Evolutionary conservation across 92 coral and sea anemone genomes (phyloP).

Genomic region (Porites evermanni): DNA sequence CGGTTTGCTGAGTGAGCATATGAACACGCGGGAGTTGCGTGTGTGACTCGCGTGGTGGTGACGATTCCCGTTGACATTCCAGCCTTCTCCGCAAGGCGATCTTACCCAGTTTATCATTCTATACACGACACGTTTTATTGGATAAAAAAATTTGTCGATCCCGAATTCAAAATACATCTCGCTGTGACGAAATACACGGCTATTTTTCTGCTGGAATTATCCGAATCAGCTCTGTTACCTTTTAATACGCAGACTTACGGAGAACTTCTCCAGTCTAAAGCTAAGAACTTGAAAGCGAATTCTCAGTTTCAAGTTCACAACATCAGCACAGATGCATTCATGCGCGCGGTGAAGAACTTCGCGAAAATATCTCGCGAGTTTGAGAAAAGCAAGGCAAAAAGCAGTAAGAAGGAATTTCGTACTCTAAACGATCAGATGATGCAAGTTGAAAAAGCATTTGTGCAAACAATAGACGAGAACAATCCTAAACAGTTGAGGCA

Average conservation of each 20-base stretch:
- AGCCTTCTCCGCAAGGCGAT: slow-evolving; percentile 86
- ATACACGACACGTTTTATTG: slow-evolving; percentile 81
- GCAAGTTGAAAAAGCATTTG: slow-evolving; percentile 82
- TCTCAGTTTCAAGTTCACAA: slow-evolving; percentile 38
- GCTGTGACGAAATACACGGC: slow-evolving; percentile 83
- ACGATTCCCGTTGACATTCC: slow-evolving; percentile 95
- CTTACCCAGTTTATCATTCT: slow-evolving; percentile 93
- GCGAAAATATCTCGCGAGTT: slow-evolving; percentile 55
- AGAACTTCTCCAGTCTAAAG: slow-evolving; percentile 35
- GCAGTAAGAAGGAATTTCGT: slow-evolving; percentile 46
- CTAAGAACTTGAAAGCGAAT: slow-evolving; percentile 13
- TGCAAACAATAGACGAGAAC: slow-evolving; percentile 53
- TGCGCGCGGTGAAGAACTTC: slow-evolving; percentile 65
- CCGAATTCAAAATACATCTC: slow-evolving; percentile 87
- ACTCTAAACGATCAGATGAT: slow-evolving; percentile 82
- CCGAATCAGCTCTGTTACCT: slow-evolving; percentile 76
- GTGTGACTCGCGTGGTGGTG: slow-evolving; percentile 88
- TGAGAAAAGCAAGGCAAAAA: slow-evolving; percentile 47
- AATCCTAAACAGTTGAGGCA: slow-evolving; percentile 63
- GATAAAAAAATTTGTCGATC: slow-evolving; percentile 89
- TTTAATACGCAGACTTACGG: slow-evolving; percentile 75
- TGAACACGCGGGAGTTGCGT: slow-evolving; percentile 84
- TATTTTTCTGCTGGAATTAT: slow-evolving; percentile 69
- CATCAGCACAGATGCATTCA: slow-evolving; percentile 56
- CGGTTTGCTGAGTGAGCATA: slow-evolving; percentile 74